A percentile compares a stretch with the other conserved stretches of the same genome.
phyloP scores from a whole-genome alignment of 2,797 vertebrate species.

The Eidolon dupreanum region DNA sequence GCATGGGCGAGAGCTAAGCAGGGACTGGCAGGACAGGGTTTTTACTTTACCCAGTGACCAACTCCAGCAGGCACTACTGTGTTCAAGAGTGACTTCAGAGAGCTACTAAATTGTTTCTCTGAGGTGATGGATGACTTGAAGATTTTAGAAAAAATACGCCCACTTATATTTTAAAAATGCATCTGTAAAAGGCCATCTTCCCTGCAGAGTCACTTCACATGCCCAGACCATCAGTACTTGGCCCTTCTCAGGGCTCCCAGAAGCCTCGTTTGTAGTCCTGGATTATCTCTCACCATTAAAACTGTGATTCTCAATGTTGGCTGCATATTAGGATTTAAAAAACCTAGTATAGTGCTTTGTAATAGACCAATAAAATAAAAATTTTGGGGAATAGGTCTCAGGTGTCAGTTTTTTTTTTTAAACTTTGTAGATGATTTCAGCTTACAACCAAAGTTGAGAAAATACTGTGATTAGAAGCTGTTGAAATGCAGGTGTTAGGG shows the following conservation, averaged over 20 bases:
- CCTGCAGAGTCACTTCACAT: background rate
- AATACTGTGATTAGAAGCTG: background rate
- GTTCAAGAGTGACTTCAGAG: background rate
- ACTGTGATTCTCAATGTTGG: background rate
- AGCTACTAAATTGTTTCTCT: background rate
- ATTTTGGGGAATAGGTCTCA: background rate
- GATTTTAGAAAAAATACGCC: background rate
- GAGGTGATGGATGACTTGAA: background rate
- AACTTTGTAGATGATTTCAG: conserved; percentile 1
- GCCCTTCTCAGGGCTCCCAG: background rate
- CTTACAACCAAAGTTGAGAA: background rate
- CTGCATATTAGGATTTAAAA: background rate
- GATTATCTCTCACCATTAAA: background rate
- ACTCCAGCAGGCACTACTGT: background rate
- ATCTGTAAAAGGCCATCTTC: background rate
- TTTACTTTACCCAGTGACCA: background rate
- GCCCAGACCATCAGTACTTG: background rate
- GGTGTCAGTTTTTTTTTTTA: background rate
- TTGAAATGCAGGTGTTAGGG: background rate
- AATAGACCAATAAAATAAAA: background rate
- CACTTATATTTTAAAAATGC: background rate
- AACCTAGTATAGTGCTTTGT: background rate
- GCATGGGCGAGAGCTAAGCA: background rate
- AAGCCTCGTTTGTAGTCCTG: background rate
- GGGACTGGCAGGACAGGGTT: background rate